phyloP scores from a whole-genome alignment of 1,140 invertebrate species.

The Heterodera schachtii region DNA sequence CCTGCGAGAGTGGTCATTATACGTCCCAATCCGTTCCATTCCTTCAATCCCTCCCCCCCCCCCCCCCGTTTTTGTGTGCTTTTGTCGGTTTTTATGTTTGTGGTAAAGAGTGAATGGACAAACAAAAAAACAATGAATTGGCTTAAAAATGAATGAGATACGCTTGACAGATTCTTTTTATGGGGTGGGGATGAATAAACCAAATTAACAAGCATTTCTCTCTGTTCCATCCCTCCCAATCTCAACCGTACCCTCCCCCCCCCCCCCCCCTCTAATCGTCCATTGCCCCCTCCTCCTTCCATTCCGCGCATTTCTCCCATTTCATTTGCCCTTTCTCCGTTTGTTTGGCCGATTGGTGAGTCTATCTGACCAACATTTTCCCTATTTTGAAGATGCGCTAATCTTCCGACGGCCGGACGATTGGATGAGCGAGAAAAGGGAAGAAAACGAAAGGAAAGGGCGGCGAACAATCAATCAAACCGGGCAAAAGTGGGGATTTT shows the following conservation, averaged over 20 bases:
- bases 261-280: not conserved
- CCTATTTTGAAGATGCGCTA: conserved; percentile 2
- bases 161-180: no score
- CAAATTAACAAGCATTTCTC: not conserved
- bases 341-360: not conserved
- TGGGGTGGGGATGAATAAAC: no score
- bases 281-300: not conserved
- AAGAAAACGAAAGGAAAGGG: not conserved
- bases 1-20: no score
- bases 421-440: conserved; percentile 11
- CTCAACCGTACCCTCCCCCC: not conserved
- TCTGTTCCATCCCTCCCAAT: not conserved
- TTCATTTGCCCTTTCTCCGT: not conserved
- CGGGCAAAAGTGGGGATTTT: not conserved
- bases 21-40: no score
- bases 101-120: no score
- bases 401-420: conserved; percentile 1
- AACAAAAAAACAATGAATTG: no score
- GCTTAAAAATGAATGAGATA: no score
- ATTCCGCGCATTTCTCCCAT: not conserved
- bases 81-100: no score
- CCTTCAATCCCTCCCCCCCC: no score
- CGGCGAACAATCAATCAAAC: not conserved
- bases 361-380: not conserved
- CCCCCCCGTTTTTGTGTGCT: no score